A percentile compares a stretch with the other conserved stretches of the same genome.
Evolutionary conservation across 2,797 vertebrate species (phyloP).

Genomic region (Protosalanx chinensis): DNA sequence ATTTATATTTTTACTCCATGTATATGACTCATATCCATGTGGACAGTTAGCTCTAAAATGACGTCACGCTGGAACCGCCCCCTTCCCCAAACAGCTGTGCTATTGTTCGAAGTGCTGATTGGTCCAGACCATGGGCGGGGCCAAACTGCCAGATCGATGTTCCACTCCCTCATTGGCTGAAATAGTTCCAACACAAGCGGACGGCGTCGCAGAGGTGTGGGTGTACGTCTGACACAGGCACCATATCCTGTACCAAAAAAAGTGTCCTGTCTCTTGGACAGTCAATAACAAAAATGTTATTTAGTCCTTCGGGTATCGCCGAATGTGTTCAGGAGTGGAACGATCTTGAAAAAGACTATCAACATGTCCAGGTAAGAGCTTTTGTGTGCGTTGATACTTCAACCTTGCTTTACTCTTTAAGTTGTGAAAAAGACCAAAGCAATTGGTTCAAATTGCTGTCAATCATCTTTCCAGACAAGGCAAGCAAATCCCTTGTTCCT

Average conservation of each 20-base stretch:
- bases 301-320: constrained; percentile 47
- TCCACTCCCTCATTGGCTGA: neutral
- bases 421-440: neutral
- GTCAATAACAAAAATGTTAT: constrained; percentile 57
- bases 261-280: neutral
- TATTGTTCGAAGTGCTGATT: constrained; percentile 9
- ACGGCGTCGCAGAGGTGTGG: neutral
- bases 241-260: neutral
- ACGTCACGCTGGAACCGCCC: neutral
- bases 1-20: too few relatives aligned
- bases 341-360: constrained; percentile 84
- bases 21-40: too few relatives aligned
- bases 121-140: neutral
- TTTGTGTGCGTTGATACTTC: neutral
- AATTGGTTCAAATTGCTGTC: neutral
- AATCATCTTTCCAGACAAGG: neutral
- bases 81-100: neutral
- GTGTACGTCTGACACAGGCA: constrained; percentile 1
- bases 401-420: neutral
- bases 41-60: neutral
- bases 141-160: neutral
- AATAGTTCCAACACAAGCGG: neutral
- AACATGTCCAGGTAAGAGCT: constrained; percentile 81
- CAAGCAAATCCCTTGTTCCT: neutral
- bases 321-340: constrained; percentile 90